A percentile compares a stretch with the other conserved stretches of the same genome.
Evolutionary conservation across 2,113 vertebrate genomes (phyloP).

Genomic region (Podarcis raffonei): DNA sequence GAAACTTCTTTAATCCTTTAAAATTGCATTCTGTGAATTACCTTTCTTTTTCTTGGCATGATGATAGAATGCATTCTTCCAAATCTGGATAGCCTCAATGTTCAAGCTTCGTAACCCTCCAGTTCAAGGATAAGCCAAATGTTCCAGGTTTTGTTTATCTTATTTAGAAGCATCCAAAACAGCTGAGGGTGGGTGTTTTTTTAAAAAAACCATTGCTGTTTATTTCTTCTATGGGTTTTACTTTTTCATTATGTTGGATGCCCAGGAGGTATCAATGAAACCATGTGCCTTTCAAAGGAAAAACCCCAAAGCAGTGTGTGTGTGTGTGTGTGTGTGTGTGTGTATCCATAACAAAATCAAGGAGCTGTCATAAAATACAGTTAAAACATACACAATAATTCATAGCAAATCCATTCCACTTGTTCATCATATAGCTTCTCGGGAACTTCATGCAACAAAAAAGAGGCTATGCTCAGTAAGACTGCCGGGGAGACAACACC

Average conservation of each 20-base stretch:
- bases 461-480: too few relatives aligned
- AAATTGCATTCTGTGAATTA: background rate
- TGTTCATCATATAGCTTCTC: too few relatives aligned
- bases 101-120: rapidly evolving
- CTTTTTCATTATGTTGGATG: background rate
- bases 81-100: background rate
- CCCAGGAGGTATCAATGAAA: background rate
- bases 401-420: too few relatives aligned
- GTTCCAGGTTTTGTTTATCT: background rate
- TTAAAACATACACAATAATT: too few relatives aligned
- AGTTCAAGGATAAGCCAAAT: rapidly evolving
- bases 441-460: too few relatives aligned
- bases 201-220: background rate
- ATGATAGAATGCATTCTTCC: rapidly evolving
- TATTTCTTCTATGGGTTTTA: background rate
- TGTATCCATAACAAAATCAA: too few relatives aligned
- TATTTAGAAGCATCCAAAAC: background rate
- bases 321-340: too few relatives aligned
- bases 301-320: too few relatives aligned
- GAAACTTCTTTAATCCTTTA: background rate
- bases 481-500: too few relatives aligned
- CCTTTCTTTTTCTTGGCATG: background rate
- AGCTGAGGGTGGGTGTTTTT: background rate
- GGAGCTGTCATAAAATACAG: too few relatives aligned
- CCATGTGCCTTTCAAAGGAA: too few relatives aligned